Base-by-base conservation (phyloP, 2,797 vertebrate genomes). In the Sebastes aleutianus region DNA sequence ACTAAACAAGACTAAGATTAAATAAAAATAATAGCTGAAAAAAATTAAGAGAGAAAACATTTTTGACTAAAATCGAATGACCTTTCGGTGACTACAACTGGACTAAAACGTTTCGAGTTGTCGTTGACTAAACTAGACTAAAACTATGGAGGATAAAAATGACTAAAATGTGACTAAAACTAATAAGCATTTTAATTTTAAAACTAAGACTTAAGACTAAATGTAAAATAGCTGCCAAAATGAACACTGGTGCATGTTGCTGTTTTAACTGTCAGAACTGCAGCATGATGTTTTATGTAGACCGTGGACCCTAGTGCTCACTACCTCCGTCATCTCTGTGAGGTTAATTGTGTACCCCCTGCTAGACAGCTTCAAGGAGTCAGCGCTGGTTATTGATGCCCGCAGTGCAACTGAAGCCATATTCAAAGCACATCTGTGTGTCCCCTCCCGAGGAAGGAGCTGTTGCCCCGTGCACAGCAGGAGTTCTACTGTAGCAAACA, bases 401-500 rank as follows among this genome's bases (percentile, higher is more conserved):
- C 6, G 4, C 57, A 69, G 76, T 83, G 67, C 66, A 64, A 69
- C 71, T 68, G 80, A 74, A 73, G 54, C 32, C 24, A 1, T 22
- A 74, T 85, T 88, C 74, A 85, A 88, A 86, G 76, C 82, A 74
- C 62, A 72, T 77, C 80, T 53, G 67, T 26, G 1, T 34, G 26
- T 78, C 65, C 58, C 43, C 36, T 54, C 34, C 39, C 4, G 4
- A 78, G 34, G 56, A 34, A 56, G 43, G 18, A 74, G 39, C 70
- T 67, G 27, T 26, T 63, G 24, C 62, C 65, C 59, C 64, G 31
- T 22, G 50, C 56, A 62, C 91, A 88, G 85, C 80, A 78, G 82
- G 87, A 89, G 82, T 84, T 73, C 74, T 56, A 11, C 79, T 74
- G 5, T 27, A 39, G 69, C 24, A 56, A 78, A 74, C 73, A 61